Evolutionary conservation across 2,113 vertebrate genomes (phyloP).

Genomic region (Cyanistes caeruleus): DNA sequence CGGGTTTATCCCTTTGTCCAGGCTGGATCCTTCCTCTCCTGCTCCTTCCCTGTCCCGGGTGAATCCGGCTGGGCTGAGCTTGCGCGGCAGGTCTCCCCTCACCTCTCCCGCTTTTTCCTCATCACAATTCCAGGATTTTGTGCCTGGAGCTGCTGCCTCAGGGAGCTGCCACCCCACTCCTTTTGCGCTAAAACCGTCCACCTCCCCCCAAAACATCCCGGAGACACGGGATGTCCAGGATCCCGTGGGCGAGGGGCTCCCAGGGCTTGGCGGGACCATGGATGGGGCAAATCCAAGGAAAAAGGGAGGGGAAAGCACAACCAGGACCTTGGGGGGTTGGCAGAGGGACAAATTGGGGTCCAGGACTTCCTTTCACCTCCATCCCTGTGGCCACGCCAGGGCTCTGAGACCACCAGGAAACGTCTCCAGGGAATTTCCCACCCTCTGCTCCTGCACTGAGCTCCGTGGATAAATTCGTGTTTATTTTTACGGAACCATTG

Average conservation of each 20-base stretch:
- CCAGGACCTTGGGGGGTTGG: neutral
- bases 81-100: neutral
- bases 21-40: neutral
- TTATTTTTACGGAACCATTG: neutral
- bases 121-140: neutral
- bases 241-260: neutral
- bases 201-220: neutral
- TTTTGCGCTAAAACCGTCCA: fast-evolving
- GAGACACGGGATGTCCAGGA: fast-evolving
- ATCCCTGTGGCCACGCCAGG: neutral
- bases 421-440: neutral
- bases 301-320: neutral
- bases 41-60: neutral
- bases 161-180: neutral
- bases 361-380: neutral
- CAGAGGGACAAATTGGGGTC: neutral
- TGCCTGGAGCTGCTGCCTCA: neutral
- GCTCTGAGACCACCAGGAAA: neutral
- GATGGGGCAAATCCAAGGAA: neutral
- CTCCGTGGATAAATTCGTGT: neutral
- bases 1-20: neutral
- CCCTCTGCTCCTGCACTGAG: neutral
- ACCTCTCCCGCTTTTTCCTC: neutral
- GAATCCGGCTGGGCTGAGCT: neutral
- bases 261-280: neutral